Conservation (phyloP, 2,888 invertebrate genomes). For the Drosophila quinaria region DNA sequence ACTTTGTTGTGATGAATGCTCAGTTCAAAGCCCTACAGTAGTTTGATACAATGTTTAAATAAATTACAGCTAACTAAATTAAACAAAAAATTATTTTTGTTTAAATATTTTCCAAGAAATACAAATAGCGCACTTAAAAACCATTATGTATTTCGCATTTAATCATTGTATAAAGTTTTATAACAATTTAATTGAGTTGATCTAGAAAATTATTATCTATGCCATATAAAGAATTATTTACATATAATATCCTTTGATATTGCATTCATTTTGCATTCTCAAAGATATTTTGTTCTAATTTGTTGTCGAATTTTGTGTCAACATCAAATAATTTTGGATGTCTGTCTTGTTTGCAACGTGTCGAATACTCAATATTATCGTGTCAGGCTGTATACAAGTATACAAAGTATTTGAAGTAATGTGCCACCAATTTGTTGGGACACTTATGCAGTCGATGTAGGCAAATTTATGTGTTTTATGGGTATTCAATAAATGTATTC, state of each 20-base stretch:
- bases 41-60: background rate
- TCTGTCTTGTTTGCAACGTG: conserved; percentile 1
- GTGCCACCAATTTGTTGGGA: conserved; percentile 38
- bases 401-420: conserved; percentile 17
- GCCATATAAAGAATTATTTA: conserved; percentile 42
- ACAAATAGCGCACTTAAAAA: background rate
- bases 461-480: conserved; percentile 23
- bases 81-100: background rate
- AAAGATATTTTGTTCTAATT: conserved; percentile 28
- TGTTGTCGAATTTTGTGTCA: conserved; percentile 14
- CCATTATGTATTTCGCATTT: background rate
- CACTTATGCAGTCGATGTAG: conserved; percentile 18
- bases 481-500: conserved; percentile 22
- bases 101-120: background rate
- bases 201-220: conserved; percentile 22
- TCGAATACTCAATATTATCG: conserved; percentile 29
- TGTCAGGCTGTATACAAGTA: conserved; percentile 10
- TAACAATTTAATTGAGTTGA: conserved; percentile 28
- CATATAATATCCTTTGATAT: background rate
- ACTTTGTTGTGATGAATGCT: background rate
- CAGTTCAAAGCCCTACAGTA: background rate
- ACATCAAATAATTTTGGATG: conserved; percentile 19
- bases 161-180: background rate
- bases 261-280: conserved; percentile 26
- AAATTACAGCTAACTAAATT: background rate